Base-by-base conservation (phyloP, 92 coral and sea anemone genomes). In the Parazoanthus swiftii region DNA sequence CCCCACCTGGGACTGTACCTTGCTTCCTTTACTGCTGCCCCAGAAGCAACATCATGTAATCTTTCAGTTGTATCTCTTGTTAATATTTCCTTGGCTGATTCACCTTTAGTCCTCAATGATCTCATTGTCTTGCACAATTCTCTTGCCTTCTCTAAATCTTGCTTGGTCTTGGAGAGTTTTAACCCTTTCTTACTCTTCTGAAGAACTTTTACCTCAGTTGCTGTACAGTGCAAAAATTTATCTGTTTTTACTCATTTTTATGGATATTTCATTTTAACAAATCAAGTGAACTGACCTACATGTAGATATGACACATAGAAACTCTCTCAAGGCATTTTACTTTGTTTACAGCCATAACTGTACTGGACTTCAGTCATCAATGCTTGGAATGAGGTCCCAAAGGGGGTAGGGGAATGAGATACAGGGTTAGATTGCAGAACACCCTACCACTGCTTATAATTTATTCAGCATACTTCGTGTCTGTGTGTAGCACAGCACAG, bases 71-170 rank as follows among this genome's bases (percentile, higher is more conserved):
- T 74, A 71, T 93, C 93, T 44, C 29, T 82, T 46, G 90, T 93
- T 36, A 81, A 43, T 42, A 58, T 65, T n/a, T 78, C 92, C 44
- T 85, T 89, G 21, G 92, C 26, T 77, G 90, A 88, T 59, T 93
- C 82, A 6, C 93, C 94, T 46, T 90, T 92, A 77, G 93, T 82
- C 67, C 92, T 92, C 65, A 95, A 81, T 35, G 95, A 86, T 50
- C 94, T 90, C 98, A 95, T 93, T 82, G 91, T 95, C 86, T 92
- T 89, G 43, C 90, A 89, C 79, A 95, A 83, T 58, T 91, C 80
- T 66, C 98, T 88, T 8, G 98, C 98, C 81, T 93, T 95, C 76
- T 91, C 98, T 65, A 95, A 89, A 46, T 94, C 93, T 75, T 91
- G 91, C 80, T 93, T 92, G 29, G 90, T 92, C 74, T 91, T 93